These are phyloP conservation scores for Trialeurodes vaporariorum DNA, from an alignment of 1,140 invertebrate genomes.

Conservation along the genomic window DNA sequence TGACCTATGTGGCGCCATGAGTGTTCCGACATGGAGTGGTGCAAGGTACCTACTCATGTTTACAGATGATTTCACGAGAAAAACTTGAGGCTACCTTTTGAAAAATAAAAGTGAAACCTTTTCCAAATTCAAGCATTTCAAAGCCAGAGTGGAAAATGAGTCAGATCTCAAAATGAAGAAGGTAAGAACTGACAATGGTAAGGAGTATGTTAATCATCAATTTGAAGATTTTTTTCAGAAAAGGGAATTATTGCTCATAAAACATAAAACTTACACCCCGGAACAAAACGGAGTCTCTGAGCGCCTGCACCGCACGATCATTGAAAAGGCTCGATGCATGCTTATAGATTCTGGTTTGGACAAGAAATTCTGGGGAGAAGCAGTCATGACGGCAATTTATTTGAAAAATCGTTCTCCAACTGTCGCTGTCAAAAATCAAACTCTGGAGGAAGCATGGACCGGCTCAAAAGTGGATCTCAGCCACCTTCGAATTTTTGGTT, in stretches of 20 bases:
- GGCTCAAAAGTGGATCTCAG: conserved; percentile 29
- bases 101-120: conserved; percentile 8
- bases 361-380: conserved; percentile 23
- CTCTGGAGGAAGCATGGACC: conserved; percentile 32
- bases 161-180: conserved; percentile 13
- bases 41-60: conserved; percentile 35
- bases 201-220: conserved; percentile 4
- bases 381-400: conserved; percentile 32
- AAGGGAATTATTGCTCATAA: conserved; percentile 8
- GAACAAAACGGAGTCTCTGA: conserved; percentile 35
- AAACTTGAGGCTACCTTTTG: conserved; percentile 3
- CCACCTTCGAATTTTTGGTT: no score
- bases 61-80: conserved; percentile 32
- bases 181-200: conserved; percentile 16
- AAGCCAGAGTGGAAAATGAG: conserved; percentile 14
- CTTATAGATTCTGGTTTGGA: conserved; percentile 21
- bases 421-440: conserved; percentile 19
- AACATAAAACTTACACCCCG: conserved; percentile 27
- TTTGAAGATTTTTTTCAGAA: background rate
- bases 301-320: conserved; percentile 28
- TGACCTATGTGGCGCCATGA: conserved; percentile 37
- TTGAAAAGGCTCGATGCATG: conserved; percentile 28
- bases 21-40: conserved; percentile 28
- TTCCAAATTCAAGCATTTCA: conserved; percentile 12
- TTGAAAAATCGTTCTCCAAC: conserved; percentile 31